A percentile compares a stretch with the other conserved stretches of the same genome.
Conservation (phyloP, 92 coral and sea anemone genomes). For the Epizoanthus stellaris region DNA sequence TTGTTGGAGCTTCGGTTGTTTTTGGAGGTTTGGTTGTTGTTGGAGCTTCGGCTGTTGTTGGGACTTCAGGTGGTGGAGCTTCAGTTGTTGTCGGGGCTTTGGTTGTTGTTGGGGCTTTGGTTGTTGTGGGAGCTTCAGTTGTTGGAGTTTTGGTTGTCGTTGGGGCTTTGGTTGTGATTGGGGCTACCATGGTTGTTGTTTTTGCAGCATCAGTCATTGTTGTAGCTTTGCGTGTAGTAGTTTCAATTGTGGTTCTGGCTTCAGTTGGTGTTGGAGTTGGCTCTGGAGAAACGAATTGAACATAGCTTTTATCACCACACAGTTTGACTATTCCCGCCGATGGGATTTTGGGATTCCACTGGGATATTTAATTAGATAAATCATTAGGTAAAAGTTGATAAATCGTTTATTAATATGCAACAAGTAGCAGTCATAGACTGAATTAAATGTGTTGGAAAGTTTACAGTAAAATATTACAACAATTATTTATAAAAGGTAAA, state of each 20-base stretch:
- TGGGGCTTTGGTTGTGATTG: neutral
- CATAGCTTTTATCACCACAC: too few relatives aligned
- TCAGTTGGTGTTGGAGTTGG: neutral
- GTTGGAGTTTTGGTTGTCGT: neutral
- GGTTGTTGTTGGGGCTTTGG: neutral
- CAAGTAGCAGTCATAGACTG: too few relatives aligned
- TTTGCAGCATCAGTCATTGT: neutral
- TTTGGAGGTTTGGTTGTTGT: neutral
- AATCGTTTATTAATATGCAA: too few relatives aligned
- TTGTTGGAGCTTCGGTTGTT: neutral
- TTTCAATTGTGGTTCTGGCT: neutral
- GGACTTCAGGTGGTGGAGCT: neutral
- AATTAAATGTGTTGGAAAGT: too few relatives aligned
- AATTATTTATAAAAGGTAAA: too few relatives aligned
- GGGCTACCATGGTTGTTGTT: neutral
- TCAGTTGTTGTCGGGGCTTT: neutral
- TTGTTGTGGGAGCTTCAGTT: neutral
- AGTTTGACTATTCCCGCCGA: too few relatives aligned
- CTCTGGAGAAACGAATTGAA: too few relatives aligned
- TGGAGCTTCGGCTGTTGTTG: neutral
- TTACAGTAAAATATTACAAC: too few relatives aligned
- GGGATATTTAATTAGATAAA: too few relatives aligned
- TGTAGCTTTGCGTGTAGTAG: neutral
- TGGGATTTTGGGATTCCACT: too few relatives aligned
- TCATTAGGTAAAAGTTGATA: too few relatives aligned